phyloP scores from a whole-genome alignment of 2,888 invertebrate genomes.

The Oeneis ivallda region DNA sequence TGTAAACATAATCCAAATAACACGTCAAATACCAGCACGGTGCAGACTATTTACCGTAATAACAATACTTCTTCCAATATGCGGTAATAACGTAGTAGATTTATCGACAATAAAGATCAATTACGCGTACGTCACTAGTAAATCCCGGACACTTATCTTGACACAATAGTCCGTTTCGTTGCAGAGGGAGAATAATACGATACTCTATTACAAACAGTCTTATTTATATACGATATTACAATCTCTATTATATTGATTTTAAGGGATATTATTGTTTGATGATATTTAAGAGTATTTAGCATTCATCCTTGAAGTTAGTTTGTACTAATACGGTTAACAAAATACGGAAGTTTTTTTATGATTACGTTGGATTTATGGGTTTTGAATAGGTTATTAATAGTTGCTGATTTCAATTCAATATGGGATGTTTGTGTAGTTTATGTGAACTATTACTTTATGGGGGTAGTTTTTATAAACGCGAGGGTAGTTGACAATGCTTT shows the following conservation, averaged over 20 bases:
- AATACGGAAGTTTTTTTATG: slow-evolving; percentile 37
- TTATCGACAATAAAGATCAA: slow-evolving; percentile 32
- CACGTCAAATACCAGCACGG: neutral
- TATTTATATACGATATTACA: slow-evolving; percentile 19
- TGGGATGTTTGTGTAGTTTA: slow-evolving; percentile 23
- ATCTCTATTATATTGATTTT: slow-evolving; percentile 29
- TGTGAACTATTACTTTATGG: slow-evolving; percentile 16
- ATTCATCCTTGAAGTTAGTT: slow-evolving; percentile 30
- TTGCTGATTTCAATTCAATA: slow-evolving; percentile 25
- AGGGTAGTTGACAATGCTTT: neutral
- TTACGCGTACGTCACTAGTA: slow-evolving; percentile 45
- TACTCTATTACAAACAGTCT: slow-evolving; percentile 19
- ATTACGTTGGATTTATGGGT: slow-evolving; percentile 27
- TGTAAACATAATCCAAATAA: slow-evolving; percentile 13
- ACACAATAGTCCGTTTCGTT: slow-evolving; percentile 53
- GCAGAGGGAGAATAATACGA: slow-evolving; percentile 47
- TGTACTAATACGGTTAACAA: slow-evolving; percentile 10
- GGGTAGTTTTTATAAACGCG: slow-evolving; percentile 10
- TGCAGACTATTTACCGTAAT: slow-evolving; percentile 8
- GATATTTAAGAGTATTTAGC: slow-evolving; percentile 10
- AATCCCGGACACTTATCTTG: slow-evolving; percentile 50
- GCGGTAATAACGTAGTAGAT: slow-evolving; percentile 24
- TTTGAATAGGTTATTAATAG: slow-evolving; percentile 26
- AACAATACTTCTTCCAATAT: slow-evolving; percentile 18
- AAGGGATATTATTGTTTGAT: slow-evolving; percentile 38